phyloP scores from a whole-genome alignment of 2,797 vertebrate genomes.

The Selene dorsalis region DNA sequence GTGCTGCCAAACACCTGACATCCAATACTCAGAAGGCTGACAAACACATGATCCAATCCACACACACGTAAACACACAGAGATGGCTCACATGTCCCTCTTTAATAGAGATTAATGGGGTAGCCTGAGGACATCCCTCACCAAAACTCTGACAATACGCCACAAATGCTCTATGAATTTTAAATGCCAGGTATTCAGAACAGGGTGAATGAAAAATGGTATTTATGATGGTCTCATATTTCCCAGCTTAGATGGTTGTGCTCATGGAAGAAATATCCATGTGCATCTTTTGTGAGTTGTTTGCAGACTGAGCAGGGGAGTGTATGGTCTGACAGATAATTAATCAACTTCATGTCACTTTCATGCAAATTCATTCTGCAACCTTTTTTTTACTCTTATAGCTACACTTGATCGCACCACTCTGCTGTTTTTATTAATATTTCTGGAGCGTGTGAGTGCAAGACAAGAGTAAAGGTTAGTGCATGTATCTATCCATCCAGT shows the following conservation, averaged over 20 bases:
- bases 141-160: conserved; percentile 70
- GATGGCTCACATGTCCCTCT: conserved; percentile 58
- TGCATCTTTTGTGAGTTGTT: conserved; percentile 38
- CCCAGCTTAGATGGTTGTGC: conserved; percentile 40
- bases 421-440: conserved; percentile 37
- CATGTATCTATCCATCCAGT: conserved; percentile 31
- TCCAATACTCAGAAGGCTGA: conserved; percentile 19
- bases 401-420: neutral
- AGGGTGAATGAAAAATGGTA: conserved; percentile 64
- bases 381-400: neutral
- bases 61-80: conserved; percentile 39
- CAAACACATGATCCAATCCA: conserved; percentile 39
- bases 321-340: conserved; percentile 39
- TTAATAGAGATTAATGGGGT: conserved; percentile 78
- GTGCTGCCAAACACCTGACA: conserved; percentile 29
- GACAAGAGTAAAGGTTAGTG: conserved; percentile 27
- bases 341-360: conserved; percentile 54
- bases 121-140: conserved; percentile 71
- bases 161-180: conserved; percentile 71
- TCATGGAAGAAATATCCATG: conserved; percentile 16
- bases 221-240: conserved; percentile 50
- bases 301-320: conserved; percentile 30
- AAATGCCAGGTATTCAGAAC: conserved; percentile 69
- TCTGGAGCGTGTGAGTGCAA: conserved; percentile 7
- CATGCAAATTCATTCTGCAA: conserved; percentile 31